Percentiles rank a stretch among this genome's conserved stretches.
These are phyloP conservation scores for Oreohelix idahoensis DNA, from an alignment of 1,140 invertebrate genomes.

Conservation along the genomic window DNA sequence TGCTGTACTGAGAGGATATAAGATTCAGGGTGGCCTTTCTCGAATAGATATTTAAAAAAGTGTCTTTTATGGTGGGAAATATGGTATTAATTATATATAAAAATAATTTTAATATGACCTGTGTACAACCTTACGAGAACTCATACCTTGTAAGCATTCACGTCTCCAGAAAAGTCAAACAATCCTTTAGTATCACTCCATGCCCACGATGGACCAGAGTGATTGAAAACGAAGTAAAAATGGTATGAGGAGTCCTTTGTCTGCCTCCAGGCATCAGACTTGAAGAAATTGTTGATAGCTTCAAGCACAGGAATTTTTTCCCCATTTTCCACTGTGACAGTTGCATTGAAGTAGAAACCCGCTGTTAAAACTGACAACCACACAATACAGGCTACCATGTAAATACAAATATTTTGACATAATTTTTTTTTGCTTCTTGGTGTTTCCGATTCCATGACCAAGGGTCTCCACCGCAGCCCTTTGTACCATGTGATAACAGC, in stretches of 20 bases:
- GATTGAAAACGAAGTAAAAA: constrained; percentile 78
- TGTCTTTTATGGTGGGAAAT: no score
- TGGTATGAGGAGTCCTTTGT: constrained; percentile 83
- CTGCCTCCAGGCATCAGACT: constrained; percentile 85
- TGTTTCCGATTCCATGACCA: background rate
- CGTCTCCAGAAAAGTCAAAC: constrained; percentile 88
- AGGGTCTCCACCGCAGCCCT: constrained; percentile 54
- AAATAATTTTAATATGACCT: no score
- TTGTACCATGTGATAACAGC: constrained; percentile 56
- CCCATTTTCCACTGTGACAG: constrained; percentile 87
- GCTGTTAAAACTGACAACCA: constrained; percentile 84
- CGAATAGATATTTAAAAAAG: no score
- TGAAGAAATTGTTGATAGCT: constrained; percentile 90
- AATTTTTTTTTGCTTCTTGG: constrained; percentile 75
- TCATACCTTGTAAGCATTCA: constrained; percentile 88
- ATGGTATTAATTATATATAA: no score
- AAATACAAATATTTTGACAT: constrained; percentile 70
- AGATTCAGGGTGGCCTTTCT: no score
- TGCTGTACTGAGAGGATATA: no score
- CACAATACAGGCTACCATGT: constrained; percentile 78
- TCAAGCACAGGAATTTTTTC: constrained; percentile 87
- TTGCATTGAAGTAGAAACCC: constrained; percentile 91
- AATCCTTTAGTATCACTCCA: constrained; percentile 90
- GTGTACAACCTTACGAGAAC: background rate
- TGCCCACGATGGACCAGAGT: constrained; percentile 86